Conservation (phyloP, 92 coral and sea anemone genomes). For the Zoanthus solanderi region DNA sequence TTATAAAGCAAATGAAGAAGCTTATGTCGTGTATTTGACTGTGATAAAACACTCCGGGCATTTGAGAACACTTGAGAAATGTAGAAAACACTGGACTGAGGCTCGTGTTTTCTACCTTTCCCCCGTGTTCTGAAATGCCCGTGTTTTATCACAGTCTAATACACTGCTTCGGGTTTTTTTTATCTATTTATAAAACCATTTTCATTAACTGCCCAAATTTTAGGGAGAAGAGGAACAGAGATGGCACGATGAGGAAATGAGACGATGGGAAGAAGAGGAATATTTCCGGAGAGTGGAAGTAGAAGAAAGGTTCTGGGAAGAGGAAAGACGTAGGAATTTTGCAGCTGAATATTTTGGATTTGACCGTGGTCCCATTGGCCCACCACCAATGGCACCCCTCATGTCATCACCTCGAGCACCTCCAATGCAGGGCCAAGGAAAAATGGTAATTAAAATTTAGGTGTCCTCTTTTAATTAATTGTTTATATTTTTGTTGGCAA, state of each 20-base stretch:
- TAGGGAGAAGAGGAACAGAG: slow-evolving; percentile 64
- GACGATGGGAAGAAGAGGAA: slow-evolving; percentile 95
- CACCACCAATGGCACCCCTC: slow-evolving; percentile 81
- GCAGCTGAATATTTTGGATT: slow-evolving; percentile 84
- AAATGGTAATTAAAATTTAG: slow-evolving; percentile 69
- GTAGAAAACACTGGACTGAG: too few relatives aligned
- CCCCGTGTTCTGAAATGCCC: too few relatives aligned
- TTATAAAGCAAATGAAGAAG: too few relatives aligned
- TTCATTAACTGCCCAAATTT: too few relatives aligned
- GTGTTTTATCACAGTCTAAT: too few relatives aligned
- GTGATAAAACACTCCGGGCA: too few relatives aligned
- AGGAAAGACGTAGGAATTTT: slow-evolving; percentile 82
- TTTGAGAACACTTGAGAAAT: too few relatives aligned
- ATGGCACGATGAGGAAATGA: slow-evolving; percentile 81
- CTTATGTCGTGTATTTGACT: too few relatives aligned
- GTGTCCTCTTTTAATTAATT: background rate
- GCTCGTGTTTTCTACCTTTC: too few relatives aligned
- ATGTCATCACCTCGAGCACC: slow-evolving; percentile 68
- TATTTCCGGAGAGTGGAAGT: slow-evolving; percentile 85
- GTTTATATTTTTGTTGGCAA: background rate
- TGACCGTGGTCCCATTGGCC: slow-evolving; percentile 78
- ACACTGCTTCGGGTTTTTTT: too few relatives aligned
- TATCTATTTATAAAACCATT: too few relatives aligned
- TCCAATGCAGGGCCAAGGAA: slow-evolving; percentile 79
- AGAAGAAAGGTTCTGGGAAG: slow-evolving; percentile 96